Percentiles rank a stretch among this genome's conserved stretches.
Evolutionary conservation across 2,797 vertebrate genomes (phyloP).

Genomic region (Triplophysa bombifrons): DNA sequence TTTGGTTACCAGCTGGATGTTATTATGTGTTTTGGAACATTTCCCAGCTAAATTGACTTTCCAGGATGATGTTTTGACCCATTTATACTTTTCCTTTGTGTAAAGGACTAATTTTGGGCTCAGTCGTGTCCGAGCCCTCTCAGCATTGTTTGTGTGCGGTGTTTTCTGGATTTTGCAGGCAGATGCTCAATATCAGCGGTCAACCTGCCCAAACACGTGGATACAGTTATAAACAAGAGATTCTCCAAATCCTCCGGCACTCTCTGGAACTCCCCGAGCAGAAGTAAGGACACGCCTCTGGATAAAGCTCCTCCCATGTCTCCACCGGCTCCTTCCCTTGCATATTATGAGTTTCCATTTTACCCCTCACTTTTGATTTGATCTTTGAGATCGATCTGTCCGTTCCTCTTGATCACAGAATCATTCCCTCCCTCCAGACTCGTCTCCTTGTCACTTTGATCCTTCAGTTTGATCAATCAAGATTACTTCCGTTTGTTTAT

Average conservation of each 20-base stretch:
- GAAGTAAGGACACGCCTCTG: conserved; percentile 87
- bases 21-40: neutral
- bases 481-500: conserved; percentile 44
- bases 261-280: conserved; percentile 98
- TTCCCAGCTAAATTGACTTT: neutral
- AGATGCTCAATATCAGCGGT: conserved; percentile 97
- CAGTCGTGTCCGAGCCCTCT: neutral
- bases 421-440: conserved; percentile 62
- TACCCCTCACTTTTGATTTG: conserved; percentile 39
- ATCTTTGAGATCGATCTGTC: conserved; percentile 55
- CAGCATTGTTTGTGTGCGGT: conserved; percentile 66
- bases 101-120: neutral
- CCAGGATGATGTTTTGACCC: neutral
- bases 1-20: neutral
- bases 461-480: conserved; percentile 48
- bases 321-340: conserved; percentile 61
- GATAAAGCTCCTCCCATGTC: conserved; percentile 62
- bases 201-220: conserved; percentile 99
- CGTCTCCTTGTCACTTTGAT: conserved; percentile 28
- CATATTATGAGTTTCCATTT: conserved; percentile 60
- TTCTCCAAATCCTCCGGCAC: conserved; percentile 99
- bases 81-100: neutral
- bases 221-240: conserved; percentile 98
- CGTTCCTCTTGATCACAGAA: conserved; percentile 61
- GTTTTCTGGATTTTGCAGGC: conserved; percentile 89